Percentiles rank a stretch among this genome's conserved stretches.
Evolutionary conservation across 2,797 vertebrate species (phyloP).

Genomic region (Dendrocincla tyrannina): DNA sequence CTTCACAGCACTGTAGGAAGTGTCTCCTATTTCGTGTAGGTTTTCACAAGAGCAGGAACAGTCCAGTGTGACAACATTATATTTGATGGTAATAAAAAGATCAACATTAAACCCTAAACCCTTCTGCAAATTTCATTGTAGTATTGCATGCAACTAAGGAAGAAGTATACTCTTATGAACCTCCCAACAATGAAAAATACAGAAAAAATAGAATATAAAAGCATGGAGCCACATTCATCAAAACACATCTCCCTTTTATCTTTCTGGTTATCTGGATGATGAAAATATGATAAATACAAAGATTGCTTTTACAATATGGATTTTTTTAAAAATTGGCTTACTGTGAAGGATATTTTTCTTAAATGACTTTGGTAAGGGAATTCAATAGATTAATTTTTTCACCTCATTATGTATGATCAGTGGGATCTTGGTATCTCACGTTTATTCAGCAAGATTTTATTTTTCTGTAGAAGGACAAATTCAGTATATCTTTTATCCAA

Average conservation of each 20-base stretch:
- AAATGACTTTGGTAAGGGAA: neutral
- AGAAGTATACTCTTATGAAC: neutral
- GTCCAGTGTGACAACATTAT: neutral
- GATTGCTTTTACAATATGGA: neutral
- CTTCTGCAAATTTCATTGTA: neutral
- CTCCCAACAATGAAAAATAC: neutral
- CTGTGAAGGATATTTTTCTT: neutral
- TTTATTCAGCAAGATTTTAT: neutral
- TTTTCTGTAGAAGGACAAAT: neutral
- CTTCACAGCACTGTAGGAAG: neutral
- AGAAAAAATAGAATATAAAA: neutral
- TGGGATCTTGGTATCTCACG: neutral
- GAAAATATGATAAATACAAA: neutral
- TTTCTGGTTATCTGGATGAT: neutral
- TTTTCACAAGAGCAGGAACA: neutral
- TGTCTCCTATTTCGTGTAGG: neutral
- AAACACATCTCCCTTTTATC: neutral
- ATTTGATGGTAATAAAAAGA: neutral
- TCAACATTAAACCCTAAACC: neutral
- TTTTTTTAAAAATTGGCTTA: neutral
- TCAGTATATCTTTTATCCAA: neutral
- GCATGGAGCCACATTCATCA: neutral
- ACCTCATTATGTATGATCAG: neutral
- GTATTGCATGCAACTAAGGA: neutral
- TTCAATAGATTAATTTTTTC: neutral